phyloP scores from a whole-genome alignment of 1,140 invertebrate genomes.

The Aphaenogaster floridana region DNA sequence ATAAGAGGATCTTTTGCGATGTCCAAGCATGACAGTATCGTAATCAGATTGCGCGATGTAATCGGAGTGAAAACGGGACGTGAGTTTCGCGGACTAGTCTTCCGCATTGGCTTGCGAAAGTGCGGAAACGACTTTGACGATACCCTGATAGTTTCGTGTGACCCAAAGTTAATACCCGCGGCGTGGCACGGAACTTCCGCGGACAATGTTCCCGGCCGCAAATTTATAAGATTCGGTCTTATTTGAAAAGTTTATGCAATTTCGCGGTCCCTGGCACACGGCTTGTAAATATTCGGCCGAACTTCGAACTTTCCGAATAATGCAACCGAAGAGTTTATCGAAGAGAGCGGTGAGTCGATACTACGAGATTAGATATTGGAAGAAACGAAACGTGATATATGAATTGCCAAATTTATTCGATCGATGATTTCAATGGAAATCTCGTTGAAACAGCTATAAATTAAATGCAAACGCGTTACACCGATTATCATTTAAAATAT shows the following conservation, averaged over 20 bases:
- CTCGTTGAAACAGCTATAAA: neutral
- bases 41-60: constrained; percentile 39
- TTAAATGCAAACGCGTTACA: neutral
- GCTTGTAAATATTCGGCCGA: constrained; percentile 76
- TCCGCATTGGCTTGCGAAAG: neutral
- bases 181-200: constrained; percentile 42
- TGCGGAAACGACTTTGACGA: constrained; percentile 43
- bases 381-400: constrained; percentile 24
- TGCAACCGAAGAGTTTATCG: constrained; percentile 47
- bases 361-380: constrained; percentile 35
- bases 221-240: constrained; percentile 76
- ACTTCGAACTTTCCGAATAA: constrained; percentile 71
- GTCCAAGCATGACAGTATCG: neutral
- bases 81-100: constrained; percentile 61
- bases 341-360: neutral
- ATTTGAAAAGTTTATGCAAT: constrained; percentile 83
- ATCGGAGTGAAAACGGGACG: constrained; percentile 28
- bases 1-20: neutral
- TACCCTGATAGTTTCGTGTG: constrained; percentile 70
- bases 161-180: constrained; percentile 72
- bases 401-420: neutral
- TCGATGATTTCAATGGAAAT: neutral
- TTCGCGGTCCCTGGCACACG: constrained; percentile 62
- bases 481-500: constrained; percentile 20
- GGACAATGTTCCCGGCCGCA: constrained; percentile 21